Percentiles rank a stretch among this genome's conserved stretches.
Conservation (phyloP, 2,113 vertebrate genomes). For the Cochlearius cochlearius region DNA sequence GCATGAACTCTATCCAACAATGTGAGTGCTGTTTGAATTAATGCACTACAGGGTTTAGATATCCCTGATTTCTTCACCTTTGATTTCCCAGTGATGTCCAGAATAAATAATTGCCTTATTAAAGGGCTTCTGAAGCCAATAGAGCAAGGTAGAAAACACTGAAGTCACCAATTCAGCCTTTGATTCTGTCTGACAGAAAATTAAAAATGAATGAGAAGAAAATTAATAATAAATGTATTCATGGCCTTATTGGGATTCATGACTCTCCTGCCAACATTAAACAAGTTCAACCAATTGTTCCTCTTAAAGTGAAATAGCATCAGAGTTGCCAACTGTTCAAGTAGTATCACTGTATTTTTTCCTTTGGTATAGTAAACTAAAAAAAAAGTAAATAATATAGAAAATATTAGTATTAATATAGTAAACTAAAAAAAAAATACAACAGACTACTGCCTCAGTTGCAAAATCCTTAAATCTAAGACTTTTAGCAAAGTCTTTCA, state of each 20-base stretch:
- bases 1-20: constrained; percentile 21
- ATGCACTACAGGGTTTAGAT: constrained; percentile 70
- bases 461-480: not conserved
- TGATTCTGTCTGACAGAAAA: constrained; percentile 73
- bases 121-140: constrained; percentile 70
- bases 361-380: not conserved
- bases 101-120: constrained; percentile 80
- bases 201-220: constrained; percentile 77
- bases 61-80: constrained; percentile 59
- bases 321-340: not conserved
- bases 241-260: constrained; percentile 74
- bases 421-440: not conserved
- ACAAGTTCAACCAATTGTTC: constrained; percentile 44
- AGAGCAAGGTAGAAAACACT: constrained; percentile 68
- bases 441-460: not conserved
- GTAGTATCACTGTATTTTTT: not conserved
- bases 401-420: too few species aligned
- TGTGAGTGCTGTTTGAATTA: constrained; percentile 35
- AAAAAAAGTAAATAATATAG: not conserved
- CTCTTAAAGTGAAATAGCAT: constrained; percentile 20
- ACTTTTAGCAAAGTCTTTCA: not conserved
- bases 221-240: constrained; percentile 78
- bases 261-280: constrained; percentile 61
- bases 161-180: constrained; percentile 71
- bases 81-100: constrained; percentile 74